phyloP scores from a whole-genome alignment of 2,113 vertebrate species.

The Xiphophorus couchianus region DNA sequence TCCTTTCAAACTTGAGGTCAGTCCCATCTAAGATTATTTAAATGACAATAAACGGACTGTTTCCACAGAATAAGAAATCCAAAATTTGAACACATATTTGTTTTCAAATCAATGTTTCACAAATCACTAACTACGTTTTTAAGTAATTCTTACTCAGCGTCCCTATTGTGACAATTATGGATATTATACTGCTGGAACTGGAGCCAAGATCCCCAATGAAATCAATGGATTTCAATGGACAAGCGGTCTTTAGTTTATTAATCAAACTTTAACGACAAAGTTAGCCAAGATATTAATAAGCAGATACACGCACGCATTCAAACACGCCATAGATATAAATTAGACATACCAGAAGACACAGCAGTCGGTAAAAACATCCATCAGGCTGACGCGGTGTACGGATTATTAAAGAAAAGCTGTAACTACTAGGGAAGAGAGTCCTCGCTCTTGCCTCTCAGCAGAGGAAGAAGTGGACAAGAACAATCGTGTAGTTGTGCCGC shows the following conservation, averaged over 20 bases:
- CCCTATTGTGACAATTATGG: neutral
- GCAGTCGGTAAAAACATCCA: neutral
- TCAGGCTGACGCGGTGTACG: neutral
- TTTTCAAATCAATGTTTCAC: too few species aligned
- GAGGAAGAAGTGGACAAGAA: slow-evolving; percentile 46
- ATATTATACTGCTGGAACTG: neutral
- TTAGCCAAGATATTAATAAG: too few species aligned
- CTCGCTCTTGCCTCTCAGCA: slow-evolving; percentile 18
- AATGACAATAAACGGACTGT: too few species aligned
- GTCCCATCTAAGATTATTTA: too few species aligned
- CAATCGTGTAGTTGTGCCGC: slow-evolving; percentile 74
- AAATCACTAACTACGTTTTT: too few species aligned
- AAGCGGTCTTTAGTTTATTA: neutral
- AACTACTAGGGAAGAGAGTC: slow-evolving; percentile 46
- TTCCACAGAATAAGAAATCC: too few species aligned
- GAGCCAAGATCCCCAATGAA: neutral
- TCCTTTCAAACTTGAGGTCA: too few species aligned
- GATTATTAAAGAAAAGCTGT: neutral
- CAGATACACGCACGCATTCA: neutral
- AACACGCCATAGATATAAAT: neutral
- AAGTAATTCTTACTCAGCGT: too few species aligned
- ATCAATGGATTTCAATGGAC: too few species aligned
- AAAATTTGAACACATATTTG: too few species aligned
- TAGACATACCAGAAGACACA: slow-evolving; percentile 1
- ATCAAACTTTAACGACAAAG: neutral